Evolutionary conservation across 2,113 vertebrate species (phyloP).

Genomic region (Okapia johnstoni): DNA sequence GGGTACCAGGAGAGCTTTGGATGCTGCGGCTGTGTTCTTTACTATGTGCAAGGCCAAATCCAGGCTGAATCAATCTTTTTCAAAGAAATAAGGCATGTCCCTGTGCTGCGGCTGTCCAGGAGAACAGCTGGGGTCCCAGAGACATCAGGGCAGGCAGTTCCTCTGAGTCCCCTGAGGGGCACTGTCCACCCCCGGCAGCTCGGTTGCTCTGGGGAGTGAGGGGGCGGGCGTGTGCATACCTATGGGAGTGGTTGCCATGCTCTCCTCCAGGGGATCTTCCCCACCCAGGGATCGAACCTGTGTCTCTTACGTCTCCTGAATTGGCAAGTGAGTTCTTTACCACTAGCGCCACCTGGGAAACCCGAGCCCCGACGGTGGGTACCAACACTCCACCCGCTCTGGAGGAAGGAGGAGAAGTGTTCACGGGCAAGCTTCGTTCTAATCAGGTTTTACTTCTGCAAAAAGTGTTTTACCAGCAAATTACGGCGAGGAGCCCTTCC

Average conservation of each 20-base stretch:
- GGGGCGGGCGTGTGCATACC: neutral
- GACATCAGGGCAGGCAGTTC: accelerated
- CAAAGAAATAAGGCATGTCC: accelerated
- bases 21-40: neutral
- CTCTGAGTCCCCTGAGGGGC: neutral
- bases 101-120: accelerated
- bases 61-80: accelerated
- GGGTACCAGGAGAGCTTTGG: neutral
- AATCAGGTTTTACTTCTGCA: neutral
- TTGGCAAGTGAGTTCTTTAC: neutral
- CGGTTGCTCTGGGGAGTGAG: neutral
- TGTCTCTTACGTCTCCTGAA: neutral
- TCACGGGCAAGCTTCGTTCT: neutral
- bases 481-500: constrained; percentile 62
- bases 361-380: accelerated
- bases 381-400: accelerated
- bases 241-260: neutral
- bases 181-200: neutral
- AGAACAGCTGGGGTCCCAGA: no score
- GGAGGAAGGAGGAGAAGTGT: neutral
- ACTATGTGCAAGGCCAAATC: neutral
- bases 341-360: neutral
- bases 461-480: constrained; percentile 64
- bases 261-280: neutral
- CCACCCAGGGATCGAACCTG: neutral